Evolutionary conservation across 2,113 vertebrate genomes (phyloP), one percentile per base, ranked within the genome.

Genomic region (Hippocampus zosterae): DNA sequence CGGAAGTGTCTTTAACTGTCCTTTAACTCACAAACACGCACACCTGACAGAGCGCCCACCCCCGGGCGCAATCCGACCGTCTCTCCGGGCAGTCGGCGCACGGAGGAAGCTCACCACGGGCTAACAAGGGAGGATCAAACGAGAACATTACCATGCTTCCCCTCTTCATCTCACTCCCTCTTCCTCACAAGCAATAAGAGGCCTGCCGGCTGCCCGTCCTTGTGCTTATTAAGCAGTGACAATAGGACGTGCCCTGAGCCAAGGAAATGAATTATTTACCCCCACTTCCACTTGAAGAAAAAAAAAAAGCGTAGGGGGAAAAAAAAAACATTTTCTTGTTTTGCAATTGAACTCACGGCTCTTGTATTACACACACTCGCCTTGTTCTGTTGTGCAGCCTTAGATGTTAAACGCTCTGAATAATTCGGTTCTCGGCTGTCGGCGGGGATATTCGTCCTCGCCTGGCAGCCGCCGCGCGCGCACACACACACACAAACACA

Each of bases 231-330:
- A 90, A 79, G 73, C 80, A 57, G 86, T 91, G 90, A 91, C 89
- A 91, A 89, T 89, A 89, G 87, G 87, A 85, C 85, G 86, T 88
- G 90, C 88, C 84, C 88, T 81, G 82, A 90, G 89, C 91, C 81
- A 89, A 87, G 89, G 84, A 90, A 89, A 91, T 92, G 69, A 92
- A 92, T 92, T 90, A 92, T 92, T 92, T 91, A 92, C 87, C 87
- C 15, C 73, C 11, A 69, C 78, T 90, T 88, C 80, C 84, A 82
- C 85, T 87, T 83, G 73, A 81, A 84, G 76, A 70, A 81, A 77
- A 69, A 50, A 50, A 50, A 50, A 50, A 50, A 53, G n/a, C 2
- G 2, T 18, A 15, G 27, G 16, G 41, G 23, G 8, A 5, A 70
- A 75, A 75, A 72, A 74, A 77, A 82, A 77, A 76, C n/a, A 68